Percentiles rank a stretch among this genome's conserved stretches.
These are phyloP conservation scores for Cryptocephalus moraei DNA, from an alignment of 2,888 invertebrate genomes.

Conservation along the genomic window DNA sequence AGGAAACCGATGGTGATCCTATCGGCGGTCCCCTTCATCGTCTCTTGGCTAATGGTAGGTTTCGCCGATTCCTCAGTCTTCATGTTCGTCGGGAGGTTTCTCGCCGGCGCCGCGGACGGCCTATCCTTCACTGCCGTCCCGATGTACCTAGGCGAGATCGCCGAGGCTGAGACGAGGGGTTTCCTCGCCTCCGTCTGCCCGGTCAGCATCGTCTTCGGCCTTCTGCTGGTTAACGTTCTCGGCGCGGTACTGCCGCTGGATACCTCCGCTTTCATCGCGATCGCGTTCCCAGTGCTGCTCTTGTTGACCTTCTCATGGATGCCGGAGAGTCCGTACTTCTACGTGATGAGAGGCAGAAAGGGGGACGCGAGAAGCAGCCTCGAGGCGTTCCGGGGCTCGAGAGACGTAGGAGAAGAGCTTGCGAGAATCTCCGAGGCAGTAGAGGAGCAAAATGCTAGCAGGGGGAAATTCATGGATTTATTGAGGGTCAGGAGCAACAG, in stretches of 20 bases:
- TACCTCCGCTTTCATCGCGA: conserved; percentile 40
- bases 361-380: conserved; percentile 40
- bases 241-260: conserved; percentile 41
- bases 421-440: conserved; percentile 27
- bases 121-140: conserved; percentile 39
- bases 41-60: conserved; percentile 54
- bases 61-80: conserved; percentile 45
- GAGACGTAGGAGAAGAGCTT: conserved; percentile 40
- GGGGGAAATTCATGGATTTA: conserved; percentile 45
- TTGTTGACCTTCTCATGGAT: conserved; percentile 41
- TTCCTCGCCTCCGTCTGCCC: conserved; percentile 48
- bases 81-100: conserved; percentile 43
- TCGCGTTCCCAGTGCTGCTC: conserved; percentile 37
- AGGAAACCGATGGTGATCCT: conserved; percentile 53
- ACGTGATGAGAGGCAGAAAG: conserved; percentile 35
- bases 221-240: conserved; percentile 42
- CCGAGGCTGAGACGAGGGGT: conserved; percentile 46
- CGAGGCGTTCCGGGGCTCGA: conserved; percentile 38
- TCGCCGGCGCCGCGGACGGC: conserved; percentile 49
- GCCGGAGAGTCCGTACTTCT: conserved; percentile 50
- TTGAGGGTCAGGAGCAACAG: conserved; percentile 46
- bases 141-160: conserved; percentile 51
- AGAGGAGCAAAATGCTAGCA: conserved; percentile 38
- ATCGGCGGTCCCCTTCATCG: conserved; percentile 49
- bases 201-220: conserved; percentile 41